These are phyloP conservation scores for Xylota segnis DNA, from an alignment of 2,888 invertebrate genomes.

Conservation along the genomic window DNA sequence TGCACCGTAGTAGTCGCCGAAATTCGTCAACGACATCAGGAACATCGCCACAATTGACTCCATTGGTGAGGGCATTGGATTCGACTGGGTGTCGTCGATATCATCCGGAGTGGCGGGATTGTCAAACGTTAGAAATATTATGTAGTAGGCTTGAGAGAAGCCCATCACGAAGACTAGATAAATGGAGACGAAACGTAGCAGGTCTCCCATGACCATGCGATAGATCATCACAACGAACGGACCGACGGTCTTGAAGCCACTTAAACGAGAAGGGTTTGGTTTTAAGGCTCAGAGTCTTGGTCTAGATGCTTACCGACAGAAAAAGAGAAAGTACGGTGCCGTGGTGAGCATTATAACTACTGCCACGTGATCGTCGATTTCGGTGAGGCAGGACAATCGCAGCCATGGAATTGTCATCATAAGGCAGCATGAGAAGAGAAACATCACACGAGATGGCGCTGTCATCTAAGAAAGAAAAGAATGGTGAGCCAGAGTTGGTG, in stretches of 20 bases:
- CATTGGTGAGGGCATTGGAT: slow-evolving; percentile 95
- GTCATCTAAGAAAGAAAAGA: slow-evolving; percentile 87
- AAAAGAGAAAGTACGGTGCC: slow-evolving; percentile 98
- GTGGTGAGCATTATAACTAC: slow-evolving; percentile 98
- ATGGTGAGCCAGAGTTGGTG: background rate
- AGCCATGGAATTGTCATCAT: slow-evolving; percentile 94
- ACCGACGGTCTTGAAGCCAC: slow-evolving; percentile 98
- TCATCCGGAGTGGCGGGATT: slow-evolving; percentile 93
- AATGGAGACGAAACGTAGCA: slow-evolving; percentile 97
- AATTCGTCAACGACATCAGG: slow-evolving; percentile 98
- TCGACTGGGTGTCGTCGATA: slow-evolving; percentile 91
- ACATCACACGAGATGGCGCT: slow-evolving; percentile 96
- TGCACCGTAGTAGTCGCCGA: slow-evolving; percentile 96
- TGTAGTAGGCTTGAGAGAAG: slow-evolving; percentile 98
- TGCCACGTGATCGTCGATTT: slow-evolving; percentile 95
- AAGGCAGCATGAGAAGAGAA: slow-evolving; percentile 95
- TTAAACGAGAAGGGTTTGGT: slow-evolving; percentile 84
- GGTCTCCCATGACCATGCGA: slow-evolving; percentile 98
- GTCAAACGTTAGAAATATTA: slow-evolving; percentile 95
- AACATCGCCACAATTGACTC: slow-evolving; percentile 99
- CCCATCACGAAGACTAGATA: slow-evolving; percentile 98
- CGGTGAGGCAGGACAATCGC: slow-evolving; percentile 92
- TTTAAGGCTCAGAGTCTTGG: background rate
- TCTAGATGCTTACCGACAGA: slow-evolving; percentile 90
- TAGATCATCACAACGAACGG: slow-evolving; percentile 99